Base-by-base conservation (phyloP, 2,888 invertebrate species). In the Eupithecia tripunctaria region DNA sequence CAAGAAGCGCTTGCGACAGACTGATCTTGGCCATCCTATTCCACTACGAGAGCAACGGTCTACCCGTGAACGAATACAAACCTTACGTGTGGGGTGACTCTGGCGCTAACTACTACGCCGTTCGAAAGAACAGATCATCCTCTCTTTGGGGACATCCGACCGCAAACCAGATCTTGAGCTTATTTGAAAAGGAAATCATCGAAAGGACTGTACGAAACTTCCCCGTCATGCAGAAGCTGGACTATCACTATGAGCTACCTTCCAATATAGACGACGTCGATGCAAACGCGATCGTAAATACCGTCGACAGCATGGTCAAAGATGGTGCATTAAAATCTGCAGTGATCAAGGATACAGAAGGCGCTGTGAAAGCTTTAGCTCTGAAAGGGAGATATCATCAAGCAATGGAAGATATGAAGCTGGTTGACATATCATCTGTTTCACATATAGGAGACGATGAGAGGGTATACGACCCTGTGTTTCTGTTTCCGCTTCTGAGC, bases 31-130 rank as follows among this genome's bases (percentile, higher is more conserved):
- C 95, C 67, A 94, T 98, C 76, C 86, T 98, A 71, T 95, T 96
- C 79, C 92, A 95, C 76, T 97, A 97, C 89, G 97, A 98, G 90
- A 91, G 91, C 74, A 95, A 96, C 83, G 96, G 96, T 68, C 92
- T 96, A 73, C 95, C 95, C 27, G 93, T 97, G 15, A 93, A 95
- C 67, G 95, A 96, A 81, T 97, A 95, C 86, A 96, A 97, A 77
- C 98, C 98, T 0, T 97, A 97, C 82, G 91, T 98, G 0, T 98
- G 97, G 97, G 98, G 98, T 0, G 96, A 96, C 85, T 96, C 97
- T 3, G 98, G 98, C 0, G 96, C 97, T 0, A 96, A 96, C 68
- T 96, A 97, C 86, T 98, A 97, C 85, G 96, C 97, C 1, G 95
- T 97, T 0, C 94, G 95, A 67, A 95, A 95, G 75, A 93, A 89